Conservation (phyloP, 2,113 vertebrate species). For the Odontesthes bonariensis region DNA sequence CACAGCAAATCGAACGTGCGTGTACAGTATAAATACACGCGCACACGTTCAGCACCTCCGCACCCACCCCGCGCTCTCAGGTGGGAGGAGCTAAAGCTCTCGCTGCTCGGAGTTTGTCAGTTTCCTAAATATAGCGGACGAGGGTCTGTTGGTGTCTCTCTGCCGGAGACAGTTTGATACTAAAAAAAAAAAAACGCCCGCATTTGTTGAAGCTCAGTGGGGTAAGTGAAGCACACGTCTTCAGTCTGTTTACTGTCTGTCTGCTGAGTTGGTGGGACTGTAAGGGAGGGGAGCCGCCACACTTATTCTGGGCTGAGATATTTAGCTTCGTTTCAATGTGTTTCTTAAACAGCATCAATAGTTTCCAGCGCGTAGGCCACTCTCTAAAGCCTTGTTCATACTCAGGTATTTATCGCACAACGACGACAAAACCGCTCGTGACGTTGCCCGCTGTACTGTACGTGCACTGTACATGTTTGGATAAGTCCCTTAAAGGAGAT, state of each 20-base stretch:
- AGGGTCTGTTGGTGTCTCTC: background rate
- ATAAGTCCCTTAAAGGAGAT: slow-evolving; percentile 1
- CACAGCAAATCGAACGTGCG: background rate
- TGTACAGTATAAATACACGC: too few relatives aligned
- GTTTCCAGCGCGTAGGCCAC: background rate
- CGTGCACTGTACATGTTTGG: slow-evolving; percentile 2
- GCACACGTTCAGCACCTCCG: too few relatives aligned
- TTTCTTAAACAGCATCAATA: background rate
- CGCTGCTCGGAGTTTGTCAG: slow-evolving; percentile 42
- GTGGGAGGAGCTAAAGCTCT: slow-evolving; percentile 50
- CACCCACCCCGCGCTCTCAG: background rate
- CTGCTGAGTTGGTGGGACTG: background rate
- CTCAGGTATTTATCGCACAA: too few relatives aligned
- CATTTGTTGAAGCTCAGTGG: background rate
- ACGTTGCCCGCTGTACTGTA: too few relatives aligned
- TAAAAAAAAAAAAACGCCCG: background rate
- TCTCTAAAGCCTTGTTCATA: background rate
- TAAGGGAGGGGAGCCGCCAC: background rate
- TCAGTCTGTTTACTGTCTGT: background rate
- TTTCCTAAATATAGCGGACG: slow-evolving; percentile 46
- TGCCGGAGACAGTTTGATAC: slow-evolving; percentile 7
- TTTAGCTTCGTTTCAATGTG: slow-evolving; percentile 3
- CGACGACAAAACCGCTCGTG: too few relatives aligned
- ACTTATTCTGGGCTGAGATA: background rate
- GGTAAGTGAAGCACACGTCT: slow-evolving; percentile 49